Evolutionary conservation across 2,113 vertebrate genomes (phyloP).

Genomic region (Parotia lawesii): DNA sequence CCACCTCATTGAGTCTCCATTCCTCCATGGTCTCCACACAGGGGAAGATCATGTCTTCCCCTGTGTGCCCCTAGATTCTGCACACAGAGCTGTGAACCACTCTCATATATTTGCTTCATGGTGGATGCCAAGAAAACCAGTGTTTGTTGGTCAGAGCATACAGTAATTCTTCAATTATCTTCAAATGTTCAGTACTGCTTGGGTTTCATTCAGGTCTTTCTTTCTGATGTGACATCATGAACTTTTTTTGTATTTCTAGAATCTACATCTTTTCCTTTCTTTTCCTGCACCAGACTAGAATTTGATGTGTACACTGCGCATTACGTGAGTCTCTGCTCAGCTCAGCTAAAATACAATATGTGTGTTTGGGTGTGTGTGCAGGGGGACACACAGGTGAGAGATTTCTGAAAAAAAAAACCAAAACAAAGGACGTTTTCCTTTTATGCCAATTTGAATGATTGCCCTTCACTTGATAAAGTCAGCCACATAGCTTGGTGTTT

Average conservation of each 20-base stretch:
- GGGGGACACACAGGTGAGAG: background rate
- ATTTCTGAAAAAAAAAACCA: background rate
- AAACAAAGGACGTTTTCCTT: background rate
- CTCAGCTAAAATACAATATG: background rate
- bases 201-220: background rate
- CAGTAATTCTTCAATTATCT: background rate
- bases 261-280: background rate
- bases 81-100: background rate
- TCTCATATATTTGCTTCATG: background rate
- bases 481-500: slow-evolving; percentile 1
- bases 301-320: background rate
- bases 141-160: background rate
- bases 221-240: background rate
- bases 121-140: background rate
- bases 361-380: background rate
- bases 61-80: background rate
- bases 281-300: background rate
- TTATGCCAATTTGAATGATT: background rate
- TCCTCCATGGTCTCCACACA: too few relatives aligned
- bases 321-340: background rate
- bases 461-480: background rate
- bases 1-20: background rate
- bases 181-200: background rate
- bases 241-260: background rate
- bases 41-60: background rate